Conservation (phyloP, 2,113 vertebrate species). For the Oncorhynchus masou region DNA sequence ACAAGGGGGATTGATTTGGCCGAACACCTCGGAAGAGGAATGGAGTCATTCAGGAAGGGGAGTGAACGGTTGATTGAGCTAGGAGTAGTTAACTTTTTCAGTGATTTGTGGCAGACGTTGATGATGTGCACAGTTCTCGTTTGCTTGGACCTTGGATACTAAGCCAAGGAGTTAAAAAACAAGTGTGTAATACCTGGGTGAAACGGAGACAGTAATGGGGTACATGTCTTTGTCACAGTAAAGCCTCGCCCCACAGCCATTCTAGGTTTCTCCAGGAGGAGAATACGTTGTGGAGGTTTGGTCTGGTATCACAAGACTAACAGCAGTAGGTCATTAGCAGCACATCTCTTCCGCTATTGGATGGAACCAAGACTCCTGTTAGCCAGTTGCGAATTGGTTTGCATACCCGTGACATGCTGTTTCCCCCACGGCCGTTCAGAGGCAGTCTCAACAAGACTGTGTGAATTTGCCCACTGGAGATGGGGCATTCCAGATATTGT, state of each 20-base stretch:
- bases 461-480: neutral
- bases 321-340: neutral
- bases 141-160: neutral
- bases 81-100: neutral
- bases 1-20: neutral
- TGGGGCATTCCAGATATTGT: neutral
- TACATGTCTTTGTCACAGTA: neutral
- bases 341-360: neutral
- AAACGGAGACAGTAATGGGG: neutral
- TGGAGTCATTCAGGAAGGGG: neutral
- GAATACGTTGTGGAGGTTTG: no score
- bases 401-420: neutral
- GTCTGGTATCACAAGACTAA: no score
- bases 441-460: neutral
- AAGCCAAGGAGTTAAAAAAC: neutral
- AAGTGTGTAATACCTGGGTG: neutral
- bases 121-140: neutral
- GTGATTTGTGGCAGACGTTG: neutral
- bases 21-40: neutral
- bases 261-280: no score
- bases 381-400: slow-evolving; percentile 12
- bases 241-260: neutral
- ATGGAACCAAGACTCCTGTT: neutral
- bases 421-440: neutral
- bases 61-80: neutral